Evolutionary conservation across 2,113 vertebrate genomes (phyloP), one percentile per base, ranked within the genome.

Genomic region (Phrynosoma blainvillii): DNA sequence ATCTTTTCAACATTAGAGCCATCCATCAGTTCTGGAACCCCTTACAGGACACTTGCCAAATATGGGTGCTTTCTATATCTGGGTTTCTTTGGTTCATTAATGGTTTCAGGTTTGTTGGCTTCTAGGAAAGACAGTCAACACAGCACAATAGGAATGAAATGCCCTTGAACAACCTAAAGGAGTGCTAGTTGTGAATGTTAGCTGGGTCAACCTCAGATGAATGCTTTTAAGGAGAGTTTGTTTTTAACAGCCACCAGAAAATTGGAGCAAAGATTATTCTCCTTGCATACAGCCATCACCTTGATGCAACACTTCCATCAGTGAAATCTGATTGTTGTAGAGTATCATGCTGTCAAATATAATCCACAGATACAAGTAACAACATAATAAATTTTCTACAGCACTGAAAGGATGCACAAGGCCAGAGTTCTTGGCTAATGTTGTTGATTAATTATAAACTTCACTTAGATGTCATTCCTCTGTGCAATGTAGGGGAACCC

Each of bases 281-380:
- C 40, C 30, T 82, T 82, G 27, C 79, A 20, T 82, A 82, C 42
- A 25, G 56, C 36, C 14, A 10, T 52, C 40, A 79, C 84, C 62
- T 78, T 86, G 84, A 86, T 68, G 59, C 62, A 68, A 68, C 40
- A 10, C 59, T 86, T 79, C 84, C 84, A 21, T 86, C 16, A 16
- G 62, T 68, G 84, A 75, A 86, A 32, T 79, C 84, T 68, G 84
- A 65, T 42, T 85, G 36, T 66, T 85, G 84, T 85, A 66, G 40
- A 65, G 36, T 42, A 73, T 77, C 56, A 77, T 47, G 40, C 75
- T 86, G 75, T 86, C 84, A 86, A 32, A 78, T 52, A 78, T 79
- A 79, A 86, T 78, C 75, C 59, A 79, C 62, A 52, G 30, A n/a
- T 59, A 68, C 75, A 86, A 42, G 74, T 86, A 86, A 68, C 75